Evolutionary conservation across 2,113 vertebrate species (phyloP).

Genomic region (Pelobates fuscus): DNA sequence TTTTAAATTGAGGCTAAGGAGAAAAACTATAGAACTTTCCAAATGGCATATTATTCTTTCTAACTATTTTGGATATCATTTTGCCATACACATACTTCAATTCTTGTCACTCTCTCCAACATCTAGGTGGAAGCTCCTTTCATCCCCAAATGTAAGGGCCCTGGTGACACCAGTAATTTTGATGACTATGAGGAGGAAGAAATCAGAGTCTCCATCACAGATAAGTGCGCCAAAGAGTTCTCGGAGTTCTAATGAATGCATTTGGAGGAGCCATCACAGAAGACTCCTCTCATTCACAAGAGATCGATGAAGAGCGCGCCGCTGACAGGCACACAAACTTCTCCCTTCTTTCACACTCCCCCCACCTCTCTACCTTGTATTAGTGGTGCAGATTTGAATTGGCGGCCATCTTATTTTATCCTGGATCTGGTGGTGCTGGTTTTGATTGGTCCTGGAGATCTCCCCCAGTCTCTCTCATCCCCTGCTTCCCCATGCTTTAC

Average conservation of each 20-base stretch:
- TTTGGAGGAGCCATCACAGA: slow-evolving; percentile 50
- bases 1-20: too few relatives aligned
- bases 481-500: slow-evolving; percentile 28
- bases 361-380: slow-evolving; percentile 35
- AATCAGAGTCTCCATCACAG: slow-evolving; percentile 84
- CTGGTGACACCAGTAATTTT: slow-evolving; percentile 92
- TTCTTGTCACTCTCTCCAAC: slow-evolving; percentile 13
- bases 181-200: slow-evolving; percentile 93
- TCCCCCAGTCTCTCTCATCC: slow-evolving; percentile 26
- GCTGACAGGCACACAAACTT: slow-evolving; percentile 43
- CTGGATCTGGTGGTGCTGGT: slow-evolving; percentile 49
- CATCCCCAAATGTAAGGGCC: slow-evolving; percentile 90
- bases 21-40: too few relatives aligned
- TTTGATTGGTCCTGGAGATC: slow-evolving; percentile 49
- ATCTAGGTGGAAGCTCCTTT: slow-evolving; percentile 87
- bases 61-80: too few relatives aligned
- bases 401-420: slow-evolving; percentile 46
- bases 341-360: slow-evolving; percentile 43
- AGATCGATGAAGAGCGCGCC: slow-evolving; percentile 42
- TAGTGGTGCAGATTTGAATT: slow-evolving; percentile 45
- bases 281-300: slow-evolving; percentile 40
- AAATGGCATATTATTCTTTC: too few relatives aligned
- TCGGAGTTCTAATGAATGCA: slow-evolving; percentile 79
- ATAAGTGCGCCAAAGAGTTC: slow-evolving; percentile 92
- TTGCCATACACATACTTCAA: too few relatives aligned